These are phyloP conservation scores for Acanthisitta chloris DNA, from an alignment of 2,113 vertebrate species.

Conservation along the genomic window DNA sequence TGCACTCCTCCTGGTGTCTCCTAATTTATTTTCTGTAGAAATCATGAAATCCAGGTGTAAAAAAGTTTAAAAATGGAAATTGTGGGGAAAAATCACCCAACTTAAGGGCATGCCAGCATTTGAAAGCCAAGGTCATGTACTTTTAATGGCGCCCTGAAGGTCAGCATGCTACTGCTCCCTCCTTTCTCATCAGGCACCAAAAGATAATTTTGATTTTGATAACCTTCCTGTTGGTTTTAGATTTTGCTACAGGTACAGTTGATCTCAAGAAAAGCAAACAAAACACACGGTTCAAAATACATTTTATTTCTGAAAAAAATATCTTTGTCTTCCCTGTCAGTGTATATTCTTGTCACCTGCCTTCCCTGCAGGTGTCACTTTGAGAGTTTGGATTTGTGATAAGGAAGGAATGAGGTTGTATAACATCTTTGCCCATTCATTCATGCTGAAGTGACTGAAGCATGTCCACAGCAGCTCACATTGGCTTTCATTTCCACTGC, in stretches of 20 bases:
- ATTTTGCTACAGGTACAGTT: not conserved
- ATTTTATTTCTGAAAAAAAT: not conserved
- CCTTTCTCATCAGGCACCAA: not conserved
- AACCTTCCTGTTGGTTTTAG: not conserved
- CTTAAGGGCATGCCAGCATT: not conserved
- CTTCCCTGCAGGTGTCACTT: not conserved
- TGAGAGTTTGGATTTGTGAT: not conserved
- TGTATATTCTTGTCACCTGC: not conserved
- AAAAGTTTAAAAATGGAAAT: not conserved
- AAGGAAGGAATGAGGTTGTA: not conserved
- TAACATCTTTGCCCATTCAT: not conserved
- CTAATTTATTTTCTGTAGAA: not conserved
- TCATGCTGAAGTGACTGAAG: not conserved
- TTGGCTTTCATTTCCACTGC: not conserved
- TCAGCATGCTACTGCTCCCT: not conserved
- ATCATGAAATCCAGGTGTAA: not conserved
- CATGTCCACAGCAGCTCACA: not conserved
- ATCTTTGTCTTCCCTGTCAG: not conserved
- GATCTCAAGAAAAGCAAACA: not conserved
- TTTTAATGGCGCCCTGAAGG: not conserved
- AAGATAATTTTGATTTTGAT: not conserved
- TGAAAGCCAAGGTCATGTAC: not conserved
- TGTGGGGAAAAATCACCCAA: not conserved
- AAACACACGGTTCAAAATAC: not conserved
- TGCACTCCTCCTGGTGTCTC: not conserved